Evolutionary conservation across 2,113 vertebrate species (phyloP).

Genomic region (Addax nasomaculatus): DNA sequence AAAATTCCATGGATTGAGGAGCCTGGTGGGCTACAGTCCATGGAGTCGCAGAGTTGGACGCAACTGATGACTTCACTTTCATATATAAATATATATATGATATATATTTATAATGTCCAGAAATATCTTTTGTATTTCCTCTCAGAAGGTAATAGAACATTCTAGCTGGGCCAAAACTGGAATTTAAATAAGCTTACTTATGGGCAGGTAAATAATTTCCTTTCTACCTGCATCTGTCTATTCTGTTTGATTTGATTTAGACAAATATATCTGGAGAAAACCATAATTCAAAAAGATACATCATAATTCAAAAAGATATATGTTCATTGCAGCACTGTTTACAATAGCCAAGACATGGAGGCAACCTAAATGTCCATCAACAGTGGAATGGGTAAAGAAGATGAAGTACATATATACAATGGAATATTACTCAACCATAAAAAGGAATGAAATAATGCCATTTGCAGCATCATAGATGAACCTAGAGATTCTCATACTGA

Average conservation of each 20-base stretch:
- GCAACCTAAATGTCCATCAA: not conserved
- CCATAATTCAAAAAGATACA: not conserved
- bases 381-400: not conserved
- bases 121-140: not conserved
- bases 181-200: not conserved
- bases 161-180: not conserved
- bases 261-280: not conserved
- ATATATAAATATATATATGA: not conserved
- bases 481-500: not conserved
- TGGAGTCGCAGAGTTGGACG: too few species aligned
- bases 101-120: not conserved
- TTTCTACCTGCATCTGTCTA: not conserved
- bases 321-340: not conserved
- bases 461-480: not conserved
- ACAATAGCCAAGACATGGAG: not conserved
- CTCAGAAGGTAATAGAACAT: not conserved
- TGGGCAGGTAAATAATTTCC: not conserved
- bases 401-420: not conserved
- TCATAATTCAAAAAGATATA: not conserved
- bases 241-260: conserved; percentile 15
- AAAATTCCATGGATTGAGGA: too few species aligned
- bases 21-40: too few species aligned
- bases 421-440: not conserved
- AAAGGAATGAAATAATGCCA: not conserved
- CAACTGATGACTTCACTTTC: too few species aligned